Percentiles rank a stretch among this genome's conserved stretches.
Evolutionary conservation across 2,113 vertebrate genomes (phyloP).

Genomic region (Pongo pygmaeus): DNA sequence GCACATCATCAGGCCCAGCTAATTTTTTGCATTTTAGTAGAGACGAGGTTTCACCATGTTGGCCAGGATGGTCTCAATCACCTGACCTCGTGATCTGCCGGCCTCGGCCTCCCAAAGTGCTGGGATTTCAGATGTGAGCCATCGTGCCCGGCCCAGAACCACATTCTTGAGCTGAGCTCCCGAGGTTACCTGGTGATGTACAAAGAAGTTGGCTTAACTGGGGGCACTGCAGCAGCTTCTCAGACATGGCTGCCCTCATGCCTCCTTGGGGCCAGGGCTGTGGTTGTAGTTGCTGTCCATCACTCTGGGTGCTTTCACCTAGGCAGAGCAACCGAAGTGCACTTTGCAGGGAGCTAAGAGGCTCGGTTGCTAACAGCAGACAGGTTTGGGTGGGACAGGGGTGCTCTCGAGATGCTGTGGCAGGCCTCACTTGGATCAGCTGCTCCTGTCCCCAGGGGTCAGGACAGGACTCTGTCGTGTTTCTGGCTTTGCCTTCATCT

Average conservation of each 20-base stretch:
- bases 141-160: background rate
- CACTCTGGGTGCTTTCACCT: background rate
- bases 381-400: background rate
- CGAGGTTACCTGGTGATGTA: background rate
- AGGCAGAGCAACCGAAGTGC: background rate
- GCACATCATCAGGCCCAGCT: too few species aligned
- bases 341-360: background rate
- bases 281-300: background rate
- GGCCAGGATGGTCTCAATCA: too few species aligned
- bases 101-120: too few species aligned
- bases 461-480: background rate
- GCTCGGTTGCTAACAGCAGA: background rate
- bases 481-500: background rate
- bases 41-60: too few species aligned
- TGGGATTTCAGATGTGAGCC: too few species aligned
- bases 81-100: too few species aligned
- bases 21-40: too few species aligned
- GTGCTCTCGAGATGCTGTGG: background rate
- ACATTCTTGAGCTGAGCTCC: background rate
- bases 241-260: background rate
- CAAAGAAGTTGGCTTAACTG: background rate
- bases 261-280: background rate
- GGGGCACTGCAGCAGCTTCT: background rate
- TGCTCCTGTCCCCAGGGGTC: background rate
- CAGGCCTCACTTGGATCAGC: background rate